phyloP scores from a whole-genome alignment of 2,113 vertebrate genomes.

The Aptenodytes forsteri region DNA sequence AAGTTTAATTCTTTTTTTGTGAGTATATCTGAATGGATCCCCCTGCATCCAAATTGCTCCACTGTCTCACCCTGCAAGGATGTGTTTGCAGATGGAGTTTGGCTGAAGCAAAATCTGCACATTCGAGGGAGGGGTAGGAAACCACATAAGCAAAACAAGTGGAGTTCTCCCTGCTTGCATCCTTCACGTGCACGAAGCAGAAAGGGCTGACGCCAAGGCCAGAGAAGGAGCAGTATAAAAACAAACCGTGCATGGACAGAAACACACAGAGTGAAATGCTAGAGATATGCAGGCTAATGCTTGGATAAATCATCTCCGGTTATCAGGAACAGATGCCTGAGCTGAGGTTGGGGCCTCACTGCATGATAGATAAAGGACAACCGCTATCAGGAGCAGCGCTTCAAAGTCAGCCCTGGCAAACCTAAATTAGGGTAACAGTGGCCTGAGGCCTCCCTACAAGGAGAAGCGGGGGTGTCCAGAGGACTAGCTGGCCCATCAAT shows the following conservation, averaged over 20 bases:
- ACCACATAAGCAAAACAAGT: not conserved
- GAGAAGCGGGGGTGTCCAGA: not conserved
- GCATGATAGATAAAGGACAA: not conserved
- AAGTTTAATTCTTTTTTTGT: not conserved
- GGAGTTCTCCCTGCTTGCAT: not conserved
- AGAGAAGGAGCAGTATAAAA: not conserved
- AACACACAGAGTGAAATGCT: not conserved
- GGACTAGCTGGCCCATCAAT: not conserved
- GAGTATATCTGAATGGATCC: not conserved
- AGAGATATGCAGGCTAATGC: not conserved
- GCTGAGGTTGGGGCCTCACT: not conserved
- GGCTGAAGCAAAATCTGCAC: not conserved
- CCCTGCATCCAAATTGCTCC: not conserved
- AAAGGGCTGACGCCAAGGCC: not conserved
- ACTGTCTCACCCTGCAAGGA: not conserved
- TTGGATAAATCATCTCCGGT: slow-evolving; percentile 14
- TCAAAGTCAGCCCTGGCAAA: not conserved
- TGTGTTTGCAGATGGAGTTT: not conserved
- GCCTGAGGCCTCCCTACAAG: not conserved
- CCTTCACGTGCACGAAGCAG: not conserved
- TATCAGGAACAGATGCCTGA: slow-evolving; percentile 25
- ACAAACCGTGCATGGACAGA: not conserved
- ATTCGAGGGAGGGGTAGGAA: not conserved
- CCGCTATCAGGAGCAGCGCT: not conserved
- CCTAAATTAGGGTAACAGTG: not conserved